These are phyloP conservation scores for Spialia ferax DNA, from an alignment of 2,888 invertebrate genomes.

Conservation along the genomic window DNA sequence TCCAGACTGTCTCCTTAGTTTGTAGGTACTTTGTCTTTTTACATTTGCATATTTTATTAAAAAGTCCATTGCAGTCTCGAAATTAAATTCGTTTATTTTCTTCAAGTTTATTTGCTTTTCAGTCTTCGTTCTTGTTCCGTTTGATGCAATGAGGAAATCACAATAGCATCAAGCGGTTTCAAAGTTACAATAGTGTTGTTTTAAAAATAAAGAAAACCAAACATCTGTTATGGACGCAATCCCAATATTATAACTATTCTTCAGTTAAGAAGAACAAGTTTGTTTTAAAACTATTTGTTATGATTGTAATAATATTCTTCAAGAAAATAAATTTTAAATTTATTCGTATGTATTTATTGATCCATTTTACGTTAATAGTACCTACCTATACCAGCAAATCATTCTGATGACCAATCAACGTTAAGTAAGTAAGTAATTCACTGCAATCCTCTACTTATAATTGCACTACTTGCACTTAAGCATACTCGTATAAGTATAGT, in stretches of 20 bases:
- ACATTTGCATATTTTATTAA: conserved; percentile 42
- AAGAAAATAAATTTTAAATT: too few relatives aligned
- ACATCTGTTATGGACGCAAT: not conserved
- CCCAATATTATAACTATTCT: not conserved
- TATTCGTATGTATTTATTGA: too few relatives aligned
- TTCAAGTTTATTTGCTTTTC: conserved; percentile 22
- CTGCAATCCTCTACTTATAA: too few relatives aligned
- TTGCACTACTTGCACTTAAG: too few relatives aligned
- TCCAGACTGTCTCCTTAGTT: conserved; percentile 37
- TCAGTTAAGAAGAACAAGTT: not conserved
- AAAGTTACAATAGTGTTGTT: conserved; percentile 7
- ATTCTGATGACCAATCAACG: too few relatives aligned
- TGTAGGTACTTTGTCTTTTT: conserved; percentile 28
- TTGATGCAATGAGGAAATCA: conserved; percentile 7
- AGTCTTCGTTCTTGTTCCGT: conserved; percentile 11
- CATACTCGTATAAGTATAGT: too few relatives aligned
- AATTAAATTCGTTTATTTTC: conserved; percentile 38
- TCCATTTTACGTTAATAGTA: too few relatives aligned
- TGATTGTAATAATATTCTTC: not conserved
- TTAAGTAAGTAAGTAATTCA: too few relatives aligned
- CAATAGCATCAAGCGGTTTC: conserved; percentile 21
- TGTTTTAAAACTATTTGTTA: too few relatives aligned
- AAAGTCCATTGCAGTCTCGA: conserved; percentile 38
- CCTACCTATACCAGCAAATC: not conserved
- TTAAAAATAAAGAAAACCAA: conserved; percentile 4